Evolutionary conservation across 2,888 invertebrate species (phyloP).

Genomic region (Neuroscelio doddi): DNA sequence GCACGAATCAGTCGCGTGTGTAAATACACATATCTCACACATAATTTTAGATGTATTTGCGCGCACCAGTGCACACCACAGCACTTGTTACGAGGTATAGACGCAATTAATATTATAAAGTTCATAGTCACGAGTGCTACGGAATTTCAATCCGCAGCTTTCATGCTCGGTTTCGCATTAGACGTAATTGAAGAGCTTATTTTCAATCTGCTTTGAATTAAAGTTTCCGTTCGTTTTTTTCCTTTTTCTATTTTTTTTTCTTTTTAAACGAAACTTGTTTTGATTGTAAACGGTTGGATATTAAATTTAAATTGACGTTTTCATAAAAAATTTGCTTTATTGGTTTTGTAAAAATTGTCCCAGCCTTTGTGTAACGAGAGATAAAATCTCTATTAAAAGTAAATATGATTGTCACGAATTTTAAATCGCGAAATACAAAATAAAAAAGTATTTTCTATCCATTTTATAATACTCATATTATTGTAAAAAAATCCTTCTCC

Average conservation of each 20-base stretch:
- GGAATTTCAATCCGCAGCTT: constrained; percentile 9
- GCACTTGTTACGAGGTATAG: constrained; percentile 11
- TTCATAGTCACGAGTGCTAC: constrained; percentile 5
- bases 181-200: constrained; percentile 11
- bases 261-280: no score
- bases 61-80: constrained; percentile 7
- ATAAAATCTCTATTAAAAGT: no score
- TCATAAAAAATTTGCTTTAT: no score
- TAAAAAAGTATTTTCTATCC: neutral
- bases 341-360: no score
- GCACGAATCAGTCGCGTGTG: constrained; percentile 48
- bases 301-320: no score
- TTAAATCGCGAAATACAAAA: no score
- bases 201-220: neutral
- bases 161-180: constrained; percentile 2
- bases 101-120: constrained; percentile 7
- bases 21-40: constrained; percentile 36
- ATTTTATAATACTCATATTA: no score
- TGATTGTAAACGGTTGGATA: no score
- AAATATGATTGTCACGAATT: no score
- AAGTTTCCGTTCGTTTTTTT: neutral
- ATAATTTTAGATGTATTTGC: constrained; percentile 1
- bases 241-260: neutral
- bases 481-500: no score
- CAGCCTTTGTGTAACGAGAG: no score